These are phyloP conservation scores for Phengaris alcon DNA, from an alignment of 2,888 invertebrate species.

Conservation along the genomic window DNA sequence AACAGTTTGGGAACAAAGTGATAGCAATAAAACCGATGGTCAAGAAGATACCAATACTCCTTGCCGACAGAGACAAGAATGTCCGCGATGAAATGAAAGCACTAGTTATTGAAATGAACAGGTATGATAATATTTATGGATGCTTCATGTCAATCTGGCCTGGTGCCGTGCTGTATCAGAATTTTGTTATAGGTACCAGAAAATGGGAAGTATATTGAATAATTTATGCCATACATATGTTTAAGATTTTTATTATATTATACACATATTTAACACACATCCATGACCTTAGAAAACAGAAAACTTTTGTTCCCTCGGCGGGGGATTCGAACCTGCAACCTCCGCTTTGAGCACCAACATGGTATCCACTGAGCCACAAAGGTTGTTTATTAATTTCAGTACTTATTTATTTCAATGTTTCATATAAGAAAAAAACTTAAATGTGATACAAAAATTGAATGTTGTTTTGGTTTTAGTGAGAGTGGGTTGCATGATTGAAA, in stretches of 20 bases:
- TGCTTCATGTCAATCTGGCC: too few relatives aligned
- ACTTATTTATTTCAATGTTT: background rate
- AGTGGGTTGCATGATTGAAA: constrained; percentile 7
- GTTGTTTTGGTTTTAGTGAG: constrained; percentile 14
- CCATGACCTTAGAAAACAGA: too few relatives aligned
- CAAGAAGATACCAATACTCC: constrained; percentile 89
- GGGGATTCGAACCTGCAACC: too few relatives aligned
- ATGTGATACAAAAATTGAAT: background rate
- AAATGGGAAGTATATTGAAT: too few relatives aligned
- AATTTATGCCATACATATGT: too few relatives aligned
- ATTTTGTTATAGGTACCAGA: background rate
- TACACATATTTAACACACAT: too few relatives aligned
- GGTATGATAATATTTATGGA: constrained; percentile 56
- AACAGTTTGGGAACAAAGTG: constrained; percentile 95
- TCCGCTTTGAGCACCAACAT: too few relatives aligned
- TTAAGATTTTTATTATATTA: too few relatives aligned
- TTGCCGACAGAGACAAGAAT: constrained; percentile 94
- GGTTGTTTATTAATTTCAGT: too few relatives aligned
- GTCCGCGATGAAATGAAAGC: constrained; percentile 96
- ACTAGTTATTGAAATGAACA: constrained; percentile 94
- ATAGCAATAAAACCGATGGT: constrained; percentile 92
- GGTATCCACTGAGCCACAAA: too few relatives aligned
- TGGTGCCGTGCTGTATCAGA: too few relatives aligned
- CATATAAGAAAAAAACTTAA: background rate
- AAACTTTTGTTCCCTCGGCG: too few relatives aligned